Conservation (phyloP, 2,888 invertebrate genomes). For the Lasioglossum pauxillum region DNA sequence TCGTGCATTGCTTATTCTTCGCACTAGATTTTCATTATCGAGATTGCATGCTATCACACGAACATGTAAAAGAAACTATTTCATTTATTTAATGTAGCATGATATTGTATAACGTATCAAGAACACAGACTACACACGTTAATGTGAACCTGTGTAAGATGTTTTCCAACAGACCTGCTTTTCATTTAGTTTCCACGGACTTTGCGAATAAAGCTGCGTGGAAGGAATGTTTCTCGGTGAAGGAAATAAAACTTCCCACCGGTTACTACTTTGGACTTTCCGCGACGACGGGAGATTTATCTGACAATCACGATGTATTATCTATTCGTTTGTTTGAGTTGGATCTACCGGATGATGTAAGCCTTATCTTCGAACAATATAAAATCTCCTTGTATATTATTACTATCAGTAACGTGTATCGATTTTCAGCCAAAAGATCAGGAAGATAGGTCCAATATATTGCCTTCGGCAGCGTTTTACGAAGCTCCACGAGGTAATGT, state of each 20-base stretch:
- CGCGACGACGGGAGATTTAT: slow-evolving; percentile 98
- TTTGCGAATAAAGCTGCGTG: slow-evolving; percentile 96
- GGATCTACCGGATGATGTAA: slow-evolving; percentile 90
- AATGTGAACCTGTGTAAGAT: neutral
- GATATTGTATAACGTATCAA: neutral
- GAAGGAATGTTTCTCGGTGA: slow-evolving; percentile 96
- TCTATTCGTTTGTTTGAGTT: slow-evolving; percentile 97
- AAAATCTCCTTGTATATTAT: neutral
- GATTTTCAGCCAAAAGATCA: slow-evolving; percentile 86
- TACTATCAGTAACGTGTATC: neutral
- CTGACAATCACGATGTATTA: slow-evolving; percentile 98
- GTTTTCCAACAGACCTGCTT: slow-evolving; percentile 30
- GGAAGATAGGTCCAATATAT: slow-evolving; percentile 92
- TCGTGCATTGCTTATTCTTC: slow-evolving; percentile 22
- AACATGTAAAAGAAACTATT: neutral
- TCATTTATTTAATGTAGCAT: slow-evolving; percentile 34
- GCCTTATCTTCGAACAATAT: slow-evolving; percentile 60
- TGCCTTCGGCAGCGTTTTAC: slow-evolving; percentile 95
- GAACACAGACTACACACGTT: neutral
- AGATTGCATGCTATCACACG: neutral
- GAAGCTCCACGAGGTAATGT: slow-evolving; percentile 92
- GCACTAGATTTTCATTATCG: slow-evolving; percentile 1
- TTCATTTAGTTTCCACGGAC: slow-evolving; percentile 92
- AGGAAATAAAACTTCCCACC: slow-evolving; percentile 96
- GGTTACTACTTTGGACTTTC: slow-evolving; percentile 97